A percentile compares a stretch with the other conserved stretches of the same genome.
These are phyloP conservation scores for Heterochromis multidens DNA, from an alignment of 2,113 vertebrate genomes.

Conservation along the genomic window DNA sequence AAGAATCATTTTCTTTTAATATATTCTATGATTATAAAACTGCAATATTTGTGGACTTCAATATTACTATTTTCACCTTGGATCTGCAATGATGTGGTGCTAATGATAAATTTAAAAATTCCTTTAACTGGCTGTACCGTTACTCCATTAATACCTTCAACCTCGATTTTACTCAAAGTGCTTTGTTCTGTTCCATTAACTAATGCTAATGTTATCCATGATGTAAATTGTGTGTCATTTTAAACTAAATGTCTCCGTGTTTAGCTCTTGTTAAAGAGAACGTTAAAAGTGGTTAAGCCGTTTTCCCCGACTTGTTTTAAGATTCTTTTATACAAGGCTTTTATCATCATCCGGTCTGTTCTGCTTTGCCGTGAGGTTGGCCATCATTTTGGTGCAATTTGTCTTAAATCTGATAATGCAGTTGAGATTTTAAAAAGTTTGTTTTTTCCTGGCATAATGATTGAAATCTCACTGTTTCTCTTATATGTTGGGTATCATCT, in stretches of 20 bases:
- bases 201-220: constrained; percentile 6
- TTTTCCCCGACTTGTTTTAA: constrained; percentile 4
- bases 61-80: constrained; percentile 25
- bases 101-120: constrained; percentile 34
- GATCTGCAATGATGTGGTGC: constrained; percentile 36
- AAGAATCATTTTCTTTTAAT: constrained; percentile 72
- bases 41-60: constrained; percentile 55
- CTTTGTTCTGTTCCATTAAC: constrained; percentile 10
- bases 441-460: neutral
- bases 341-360: neutral
- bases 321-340: neutral
- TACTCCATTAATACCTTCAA: constrained; percentile 27
- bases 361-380: neutral
- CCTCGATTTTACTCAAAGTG: neutral
- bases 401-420: neutral
- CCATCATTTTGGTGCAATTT: neutral
- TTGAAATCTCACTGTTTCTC: neutral
- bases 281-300: neutral
- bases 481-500: neutral
- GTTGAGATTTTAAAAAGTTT: neutral
- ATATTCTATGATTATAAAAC: constrained; percentile 72
- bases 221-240: constrained; percentile 17
- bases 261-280: constrained; percentile 8
- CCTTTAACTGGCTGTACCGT: constrained; percentile 24
- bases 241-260: constrained; percentile 18